A percentile compares a stretch with the other conserved stretches of the same genome.
Conservation (phyloP, 1,140 invertebrate species). For the Olivierus martensii region DNA sequence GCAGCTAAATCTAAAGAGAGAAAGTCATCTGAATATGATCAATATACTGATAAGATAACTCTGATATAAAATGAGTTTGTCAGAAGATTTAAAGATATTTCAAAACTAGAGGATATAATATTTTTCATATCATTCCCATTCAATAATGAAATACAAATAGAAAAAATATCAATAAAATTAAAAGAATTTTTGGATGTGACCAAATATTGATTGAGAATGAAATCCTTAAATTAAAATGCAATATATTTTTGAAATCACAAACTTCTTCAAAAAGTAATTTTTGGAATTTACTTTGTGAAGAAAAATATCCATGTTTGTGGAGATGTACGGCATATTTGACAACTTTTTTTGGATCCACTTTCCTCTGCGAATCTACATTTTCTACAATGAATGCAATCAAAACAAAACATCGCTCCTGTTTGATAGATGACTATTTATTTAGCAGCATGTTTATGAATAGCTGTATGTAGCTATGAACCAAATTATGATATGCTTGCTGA, state of each 20-base stretch:
- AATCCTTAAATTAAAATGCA: too few relatives aligned
- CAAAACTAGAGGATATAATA: too few relatives aligned
- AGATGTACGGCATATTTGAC: background rate
- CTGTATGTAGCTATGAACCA: background rate
- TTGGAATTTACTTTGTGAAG: background rate
- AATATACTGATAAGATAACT: too few relatives aligned
- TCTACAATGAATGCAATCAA: background rate
- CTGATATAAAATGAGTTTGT: too few relatives aligned
- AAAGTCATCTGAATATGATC: too few relatives aligned
- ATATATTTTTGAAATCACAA: background rate
- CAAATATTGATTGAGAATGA: too few relatives aligned
- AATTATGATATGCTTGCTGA: background rate
- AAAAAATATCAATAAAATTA: too few relatives aligned
- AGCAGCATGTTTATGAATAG: background rate
- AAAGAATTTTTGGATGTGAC: too few relatives aligned
- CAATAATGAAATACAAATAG: too few relatives aligned
- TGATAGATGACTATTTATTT: background rate
- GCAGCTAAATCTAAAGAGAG: too few relatives aligned
- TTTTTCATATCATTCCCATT: too few relatives aligned
- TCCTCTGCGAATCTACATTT: background rate
- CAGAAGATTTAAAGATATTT: too few relatives aligned
- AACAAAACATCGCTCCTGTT: background rate
- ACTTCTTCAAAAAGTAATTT: background rate
- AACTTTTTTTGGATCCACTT: background rate
- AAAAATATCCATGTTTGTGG: background rate